These are phyloP conservation scores for Babyrousa celebensis DNA, from an alignment of 2,797 vertebrate species.

Conservation along the genomic window DNA sequence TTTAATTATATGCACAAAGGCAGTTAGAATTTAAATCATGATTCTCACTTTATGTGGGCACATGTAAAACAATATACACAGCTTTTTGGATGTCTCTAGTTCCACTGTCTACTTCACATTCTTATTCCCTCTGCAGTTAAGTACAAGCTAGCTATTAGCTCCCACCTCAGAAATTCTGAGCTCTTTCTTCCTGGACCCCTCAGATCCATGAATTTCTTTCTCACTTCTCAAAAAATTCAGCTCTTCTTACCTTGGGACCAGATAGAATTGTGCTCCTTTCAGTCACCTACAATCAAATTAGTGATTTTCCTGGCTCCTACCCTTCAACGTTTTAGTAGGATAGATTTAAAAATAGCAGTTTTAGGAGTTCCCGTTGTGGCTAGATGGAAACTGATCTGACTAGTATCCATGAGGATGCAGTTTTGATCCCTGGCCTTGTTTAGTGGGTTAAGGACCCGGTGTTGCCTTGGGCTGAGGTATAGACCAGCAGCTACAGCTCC, in stretches of 20 bases:
- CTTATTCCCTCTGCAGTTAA: conserved; percentile 13
- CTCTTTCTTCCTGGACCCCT: conserved; percentile 8
- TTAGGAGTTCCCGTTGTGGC: neutral
- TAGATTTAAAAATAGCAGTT: conserved; percentile 52
- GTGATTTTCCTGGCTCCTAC: neutral
- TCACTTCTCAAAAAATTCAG: conserved; percentile 25
- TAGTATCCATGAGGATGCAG: too few relatives aligned
- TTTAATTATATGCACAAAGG: conserved; percentile 54
- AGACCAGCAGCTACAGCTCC: too few relatives aligned
- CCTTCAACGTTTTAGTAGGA: conserved; percentile 16
- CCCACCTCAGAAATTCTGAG: neutral
- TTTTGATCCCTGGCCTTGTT: too few relatives aligned
- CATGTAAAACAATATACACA: neutral
- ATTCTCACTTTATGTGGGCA: neutral
- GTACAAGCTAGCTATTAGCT: neutral
- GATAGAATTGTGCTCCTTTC: conserved; percentile 53
- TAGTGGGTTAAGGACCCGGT: too few relatives aligned
- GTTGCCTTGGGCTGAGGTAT: too few relatives aligned
- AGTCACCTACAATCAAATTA: conserved; percentile 24
- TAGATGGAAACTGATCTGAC: too few relatives aligned
- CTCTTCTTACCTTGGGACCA: neutral
- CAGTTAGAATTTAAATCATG: neutral
- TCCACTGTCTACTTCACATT: neutral
- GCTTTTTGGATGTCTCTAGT: neutral
- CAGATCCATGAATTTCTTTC: neutral